Conservation (phyloP, 2,888 invertebrate genomes). For the Ferdinandea cuprea region DNA sequence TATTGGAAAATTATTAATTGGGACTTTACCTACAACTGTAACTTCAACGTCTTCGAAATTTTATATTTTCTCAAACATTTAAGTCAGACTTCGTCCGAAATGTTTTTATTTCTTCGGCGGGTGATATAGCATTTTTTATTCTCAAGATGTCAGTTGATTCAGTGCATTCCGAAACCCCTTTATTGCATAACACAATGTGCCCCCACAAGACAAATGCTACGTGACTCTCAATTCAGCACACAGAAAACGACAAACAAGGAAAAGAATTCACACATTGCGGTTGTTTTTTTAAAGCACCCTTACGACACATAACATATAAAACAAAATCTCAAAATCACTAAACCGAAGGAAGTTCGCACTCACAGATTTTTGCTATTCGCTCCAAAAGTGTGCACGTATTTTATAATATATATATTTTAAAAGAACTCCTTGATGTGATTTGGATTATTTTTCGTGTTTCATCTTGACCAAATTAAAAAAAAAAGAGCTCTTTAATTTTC, state of each 20-base stretch:
- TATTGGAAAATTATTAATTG: too few species aligned
- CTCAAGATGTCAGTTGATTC: too few species aligned
- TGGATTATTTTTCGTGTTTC: neutral
- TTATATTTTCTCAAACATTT: too few species aligned
- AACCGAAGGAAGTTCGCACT: conserved; percentile 6
- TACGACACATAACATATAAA: conserved; percentile 1
- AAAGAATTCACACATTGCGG: conserved; percentile 13
- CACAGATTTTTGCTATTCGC: neutral
- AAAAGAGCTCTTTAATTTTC: conserved; percentile 1
- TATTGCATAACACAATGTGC: too few species aligned
- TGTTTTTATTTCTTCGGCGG: too few species aligned
- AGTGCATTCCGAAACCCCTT: too few species aligned
- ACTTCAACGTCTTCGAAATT: too few species aligned
- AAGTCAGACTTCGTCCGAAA: too few species aligned
- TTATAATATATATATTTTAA: conserved; percentile 9
- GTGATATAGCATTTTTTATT: too few species aligned
- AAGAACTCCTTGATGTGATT: conserved; percentile 31
- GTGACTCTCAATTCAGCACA: conserved; percentile 3
- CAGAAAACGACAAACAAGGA: neutral
- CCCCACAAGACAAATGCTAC: neutral
- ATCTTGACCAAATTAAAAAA: neutral
- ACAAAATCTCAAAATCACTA: conserved; percentile 33
- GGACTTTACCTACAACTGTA: too few species aligned
- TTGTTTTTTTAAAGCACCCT: conserved; percentile 6
- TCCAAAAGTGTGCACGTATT: neutral